Conservation (phyloP, 2,797 vertebrate species). For the Squalus acanthias region DNA sequence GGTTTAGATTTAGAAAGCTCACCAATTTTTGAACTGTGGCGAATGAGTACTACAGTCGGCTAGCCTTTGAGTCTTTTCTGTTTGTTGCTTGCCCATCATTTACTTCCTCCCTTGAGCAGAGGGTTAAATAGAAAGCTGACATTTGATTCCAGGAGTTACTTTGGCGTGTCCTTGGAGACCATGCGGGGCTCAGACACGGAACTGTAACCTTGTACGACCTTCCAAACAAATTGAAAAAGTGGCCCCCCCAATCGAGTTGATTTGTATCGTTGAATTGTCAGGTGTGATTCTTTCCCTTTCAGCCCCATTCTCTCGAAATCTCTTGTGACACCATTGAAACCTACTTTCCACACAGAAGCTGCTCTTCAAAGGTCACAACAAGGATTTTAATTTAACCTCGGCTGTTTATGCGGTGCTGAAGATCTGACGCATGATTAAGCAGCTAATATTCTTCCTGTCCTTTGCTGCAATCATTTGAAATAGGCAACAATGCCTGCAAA, state of each 20-base stretch:
- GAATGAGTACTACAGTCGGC: too few relatives aligned
- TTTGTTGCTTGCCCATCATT: not conserved
- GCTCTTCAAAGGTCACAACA: not conserved
- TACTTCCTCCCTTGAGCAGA: not conserved
- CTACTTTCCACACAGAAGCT: not conserved
- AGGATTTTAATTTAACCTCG: conserved; percentile 21
- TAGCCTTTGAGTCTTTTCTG: not conserved
- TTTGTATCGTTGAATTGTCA: not conserved
- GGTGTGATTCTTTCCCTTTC: not conserved
- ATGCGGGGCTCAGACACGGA: not conserved
- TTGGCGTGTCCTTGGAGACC: not conserved
- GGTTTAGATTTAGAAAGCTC: not conserved
- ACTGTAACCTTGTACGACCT: not conserved
- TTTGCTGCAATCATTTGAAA: not conserved
- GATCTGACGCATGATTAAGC: not conserved
- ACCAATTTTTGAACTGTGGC: not conserved
- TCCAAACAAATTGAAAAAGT: not conserved
- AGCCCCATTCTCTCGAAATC: not conserved
- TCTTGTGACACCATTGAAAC: not conserved
- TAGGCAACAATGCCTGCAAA: not conserved
- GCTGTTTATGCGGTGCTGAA: not conserved
- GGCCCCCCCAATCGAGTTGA: not conserved
- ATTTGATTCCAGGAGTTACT: not conserved
- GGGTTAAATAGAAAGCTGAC: not conserved
- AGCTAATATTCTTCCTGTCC: not conserved